Conservation (phyloP, 2,888 invertebrate genomes). For the Aphidoletes aphidimyza region DNA sequence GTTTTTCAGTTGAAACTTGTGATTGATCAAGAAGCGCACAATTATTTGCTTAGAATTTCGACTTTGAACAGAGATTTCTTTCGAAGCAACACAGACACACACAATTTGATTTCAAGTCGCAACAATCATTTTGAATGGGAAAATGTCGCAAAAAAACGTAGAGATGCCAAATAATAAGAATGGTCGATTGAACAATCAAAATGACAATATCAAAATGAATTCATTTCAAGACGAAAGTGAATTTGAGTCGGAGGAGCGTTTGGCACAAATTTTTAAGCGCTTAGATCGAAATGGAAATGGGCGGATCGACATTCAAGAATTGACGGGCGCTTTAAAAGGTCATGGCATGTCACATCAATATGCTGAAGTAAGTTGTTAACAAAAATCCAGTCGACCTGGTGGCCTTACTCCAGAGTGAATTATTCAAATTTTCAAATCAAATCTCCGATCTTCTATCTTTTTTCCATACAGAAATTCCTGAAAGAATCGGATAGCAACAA, state of each 20-base stretch:
- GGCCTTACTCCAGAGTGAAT: no score
- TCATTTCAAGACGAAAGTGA: background rate
- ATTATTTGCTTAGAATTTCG: no score
- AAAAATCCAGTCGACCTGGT: no score
- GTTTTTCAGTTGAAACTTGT: no score
- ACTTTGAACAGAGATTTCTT: no score
- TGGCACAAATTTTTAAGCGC: slow-evolving; percentile 14
- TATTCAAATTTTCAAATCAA: no score
- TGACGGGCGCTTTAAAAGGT: slow-evolving; percentile 85
- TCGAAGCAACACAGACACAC: no score
- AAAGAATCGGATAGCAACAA: slow-evolving; percentile 84
- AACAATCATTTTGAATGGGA: background rate
- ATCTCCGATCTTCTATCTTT: background rate
- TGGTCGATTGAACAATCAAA: background rate
- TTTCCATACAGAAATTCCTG: slow-evolving; percentile 76
- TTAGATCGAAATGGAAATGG: slow-evolving; percentile 67
- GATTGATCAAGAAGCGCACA: no score
- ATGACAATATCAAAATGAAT: background rate
- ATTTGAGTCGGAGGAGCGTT: slow-evolving; percentile 9
- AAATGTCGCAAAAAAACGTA: background rate
- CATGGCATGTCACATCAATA: slow-evolving; percentile 87
- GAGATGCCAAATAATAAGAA: background rate
- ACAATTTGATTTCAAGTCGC: no score
- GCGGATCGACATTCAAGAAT: slow-evolving; percentile 92
- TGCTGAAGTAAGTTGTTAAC: slow-evolving; percentile 74